Conservation (phyloP, 2,888 invertebrate species). For the Mesoligia furuncula region DNA sequence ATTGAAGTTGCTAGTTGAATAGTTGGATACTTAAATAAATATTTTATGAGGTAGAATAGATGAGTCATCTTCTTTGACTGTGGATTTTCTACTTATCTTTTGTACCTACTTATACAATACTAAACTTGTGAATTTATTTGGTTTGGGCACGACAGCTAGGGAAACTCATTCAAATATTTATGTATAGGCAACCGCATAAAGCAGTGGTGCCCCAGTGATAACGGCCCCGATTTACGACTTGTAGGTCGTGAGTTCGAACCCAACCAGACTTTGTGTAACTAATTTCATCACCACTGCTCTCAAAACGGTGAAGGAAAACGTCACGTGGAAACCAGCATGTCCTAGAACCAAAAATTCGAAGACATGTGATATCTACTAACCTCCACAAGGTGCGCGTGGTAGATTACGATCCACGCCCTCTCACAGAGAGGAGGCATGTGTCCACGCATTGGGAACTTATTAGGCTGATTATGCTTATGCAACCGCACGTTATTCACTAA, state of each 20-base stretch:
- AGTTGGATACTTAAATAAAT: constrained; percentile 36
- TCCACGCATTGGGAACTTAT: not conserved
- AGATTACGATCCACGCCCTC: not conserved
- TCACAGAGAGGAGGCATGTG: not conserved
- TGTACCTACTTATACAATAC: not conserved
- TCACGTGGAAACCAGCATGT: too few species aligned
- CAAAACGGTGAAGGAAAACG: not conserved
- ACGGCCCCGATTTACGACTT: not conserved
- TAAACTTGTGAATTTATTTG: not conserved
- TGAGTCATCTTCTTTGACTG: constrained; percentile 1
- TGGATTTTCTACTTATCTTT: not conserved
- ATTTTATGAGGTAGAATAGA: constrained; percentile 28
- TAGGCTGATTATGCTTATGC: not conserved
- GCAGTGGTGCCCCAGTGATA: not conserved
- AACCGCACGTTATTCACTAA: not conserved
- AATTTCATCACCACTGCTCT: not conserved
- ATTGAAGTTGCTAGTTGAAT: constrained; percentile 46
- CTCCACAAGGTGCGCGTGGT: not conserved
- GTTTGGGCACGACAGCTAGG: not conserved
- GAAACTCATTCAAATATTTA: not conserved
- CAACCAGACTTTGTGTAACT: not conserved
- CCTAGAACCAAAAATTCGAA: too few species aligned
- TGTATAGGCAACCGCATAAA: not conserved
- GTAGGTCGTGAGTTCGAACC: not conserved
- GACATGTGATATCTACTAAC: not conserved